Evolutionary conservation across 2,797 vertebrate genomes (phyloP).

Genomic region (Monodelphis domestica): DNA sequence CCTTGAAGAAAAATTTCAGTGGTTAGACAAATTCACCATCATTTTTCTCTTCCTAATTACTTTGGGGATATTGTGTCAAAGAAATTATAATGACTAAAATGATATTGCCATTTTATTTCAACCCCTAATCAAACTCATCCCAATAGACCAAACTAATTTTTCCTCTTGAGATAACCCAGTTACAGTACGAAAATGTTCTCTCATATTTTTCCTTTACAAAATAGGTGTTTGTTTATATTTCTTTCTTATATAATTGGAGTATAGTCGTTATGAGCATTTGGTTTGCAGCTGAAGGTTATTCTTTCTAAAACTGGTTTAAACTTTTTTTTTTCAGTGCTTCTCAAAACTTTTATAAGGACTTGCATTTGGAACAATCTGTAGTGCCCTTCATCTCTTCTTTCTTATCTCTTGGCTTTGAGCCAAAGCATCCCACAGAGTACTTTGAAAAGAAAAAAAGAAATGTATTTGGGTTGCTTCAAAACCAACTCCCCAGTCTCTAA

Average conservation of each 20-base stretch:
- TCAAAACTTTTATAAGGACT: neutral
- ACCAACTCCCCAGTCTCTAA: neutral
- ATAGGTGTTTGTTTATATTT: neutral
- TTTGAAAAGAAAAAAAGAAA: neutral
- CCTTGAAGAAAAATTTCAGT: no score
- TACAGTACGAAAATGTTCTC: neutral
- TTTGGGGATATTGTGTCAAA: neutral
- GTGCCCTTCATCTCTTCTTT: neutral
- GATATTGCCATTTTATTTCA: neutral
- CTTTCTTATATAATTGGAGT: neutral
- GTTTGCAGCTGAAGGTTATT: neutral
- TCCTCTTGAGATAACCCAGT: neutral
- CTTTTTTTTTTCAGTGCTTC: neutral
- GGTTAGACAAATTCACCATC: neutral
- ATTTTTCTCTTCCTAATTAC: neutral
- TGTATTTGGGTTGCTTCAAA: neutral
- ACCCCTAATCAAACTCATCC: neutral
- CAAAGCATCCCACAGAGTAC: neutral
- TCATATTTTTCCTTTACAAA: neutral
- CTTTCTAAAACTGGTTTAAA: neutral
- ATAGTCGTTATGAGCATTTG: neutral
- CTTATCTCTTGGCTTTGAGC: neutral
- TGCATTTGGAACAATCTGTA: neutral
- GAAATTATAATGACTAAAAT: neutral
- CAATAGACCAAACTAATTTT: neutral